phyloP scores from a whole-genome alignment of 2,888 invertebrate genomes.

The Lordiphosa andalusiaca region DNA sequence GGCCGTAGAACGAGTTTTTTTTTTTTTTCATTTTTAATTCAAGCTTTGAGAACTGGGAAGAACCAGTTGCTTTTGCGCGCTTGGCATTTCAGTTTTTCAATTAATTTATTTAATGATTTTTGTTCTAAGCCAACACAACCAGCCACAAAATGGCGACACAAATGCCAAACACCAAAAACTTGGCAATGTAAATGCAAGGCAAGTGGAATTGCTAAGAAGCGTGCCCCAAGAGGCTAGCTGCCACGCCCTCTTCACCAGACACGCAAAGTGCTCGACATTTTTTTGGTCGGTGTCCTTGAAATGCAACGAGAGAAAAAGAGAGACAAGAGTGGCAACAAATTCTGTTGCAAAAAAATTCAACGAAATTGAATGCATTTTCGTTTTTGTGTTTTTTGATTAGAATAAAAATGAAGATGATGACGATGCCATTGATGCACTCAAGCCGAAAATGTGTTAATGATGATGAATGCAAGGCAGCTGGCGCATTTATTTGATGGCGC shows the following conservation, averaged over 20 bases:
- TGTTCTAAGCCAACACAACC: slow-evolving; percentile 8
- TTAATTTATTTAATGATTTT: slow-evolving; percentile 46
- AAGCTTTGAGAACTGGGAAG: slow-evolving; percentile 16
- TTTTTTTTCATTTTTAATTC: slow-evolving; percentile 17
- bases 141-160: slow-evolving; percentile 29
- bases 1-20: slow-evolving; percentile 46
- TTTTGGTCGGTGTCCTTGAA: slow-evolving; percentile 41
- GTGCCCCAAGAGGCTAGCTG: slow-evolving; percentile 11
- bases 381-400: slow-evolving; percentile 26
- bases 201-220: slow-evolving; percentile 6
- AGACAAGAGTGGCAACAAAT: slow-evolving; percentile 14
- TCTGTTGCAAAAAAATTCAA: slow-evolving; percentile 1
- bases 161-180: slow-evolving; percentile 31
- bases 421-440: slow-evolving; percentile 54
- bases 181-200: slow-evolving; percentile 35
- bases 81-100: slow-evolving; percentile 54
- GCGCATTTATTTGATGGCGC: slow-evolving; percentile 9
- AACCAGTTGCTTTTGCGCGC: slow-evolving; percentile 67
- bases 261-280: slow-evolving; percentile 31
- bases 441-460: slow-evolving; percentile 69
- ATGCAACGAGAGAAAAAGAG: slow-evolving; percentile 17
- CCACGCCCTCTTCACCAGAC: slow-evolving; percentile 9
- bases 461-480: slow-evolving; percentile 67
- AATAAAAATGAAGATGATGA: slow-evolving; percentile 5
- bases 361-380: not conserved